Evolutionary conservation across 1,140 invertebrate species (phyloP).

Genomic region (Penaeus indicus): DNA sequence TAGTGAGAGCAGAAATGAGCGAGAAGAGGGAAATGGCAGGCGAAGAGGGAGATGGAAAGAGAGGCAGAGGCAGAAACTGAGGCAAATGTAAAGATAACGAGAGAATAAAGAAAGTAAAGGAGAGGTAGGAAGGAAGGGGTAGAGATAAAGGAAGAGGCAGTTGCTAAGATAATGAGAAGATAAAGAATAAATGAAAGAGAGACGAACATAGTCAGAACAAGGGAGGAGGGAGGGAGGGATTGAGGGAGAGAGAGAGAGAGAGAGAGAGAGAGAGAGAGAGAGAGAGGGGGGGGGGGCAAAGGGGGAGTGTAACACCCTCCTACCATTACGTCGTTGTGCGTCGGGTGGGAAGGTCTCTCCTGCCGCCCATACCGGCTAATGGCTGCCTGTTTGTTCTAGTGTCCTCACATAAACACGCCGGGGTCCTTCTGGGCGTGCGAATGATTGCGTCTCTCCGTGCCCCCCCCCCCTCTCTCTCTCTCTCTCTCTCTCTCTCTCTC

Average conservation of each 20-base stretch:
- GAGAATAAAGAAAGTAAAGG: too few species aligned
- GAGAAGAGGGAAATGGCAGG: too few species aligned
- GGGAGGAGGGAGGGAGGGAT: not conserved
- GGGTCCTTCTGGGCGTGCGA: constrained; percentile 10
- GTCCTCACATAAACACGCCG: not conserved
- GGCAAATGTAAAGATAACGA: too few species aligned
- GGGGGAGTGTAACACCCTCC: not conserved
- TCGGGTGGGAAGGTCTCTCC: constrained; percentile 8
- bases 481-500: constrained; percentile 26
- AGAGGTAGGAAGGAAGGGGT: too few species aligned
- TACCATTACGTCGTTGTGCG: not conserved
- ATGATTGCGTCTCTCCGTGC: constrained; percentile 16
- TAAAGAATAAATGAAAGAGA: not conserved
- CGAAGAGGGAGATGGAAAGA: too few species aligned
- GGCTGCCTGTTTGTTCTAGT: constrained; percentile 9
- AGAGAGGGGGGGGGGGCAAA: not conserved
- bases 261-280: not conserved
- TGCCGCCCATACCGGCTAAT: not conserved
- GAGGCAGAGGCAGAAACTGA: too few species aligned
- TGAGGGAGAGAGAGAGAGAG: not conserved
- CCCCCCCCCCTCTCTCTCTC: constrained; percentile 8
- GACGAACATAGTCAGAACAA: not conserved
- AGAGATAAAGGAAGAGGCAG: too few species aligned
- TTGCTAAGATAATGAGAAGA: too few species aligned
- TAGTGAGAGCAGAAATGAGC: too few species aligned